Percentiles rank a stretch among this genome's conserved stretches.
Conservation (phyloP, 2,888 invertebrate species). For the Dastarcus helophoroides region DNA sequence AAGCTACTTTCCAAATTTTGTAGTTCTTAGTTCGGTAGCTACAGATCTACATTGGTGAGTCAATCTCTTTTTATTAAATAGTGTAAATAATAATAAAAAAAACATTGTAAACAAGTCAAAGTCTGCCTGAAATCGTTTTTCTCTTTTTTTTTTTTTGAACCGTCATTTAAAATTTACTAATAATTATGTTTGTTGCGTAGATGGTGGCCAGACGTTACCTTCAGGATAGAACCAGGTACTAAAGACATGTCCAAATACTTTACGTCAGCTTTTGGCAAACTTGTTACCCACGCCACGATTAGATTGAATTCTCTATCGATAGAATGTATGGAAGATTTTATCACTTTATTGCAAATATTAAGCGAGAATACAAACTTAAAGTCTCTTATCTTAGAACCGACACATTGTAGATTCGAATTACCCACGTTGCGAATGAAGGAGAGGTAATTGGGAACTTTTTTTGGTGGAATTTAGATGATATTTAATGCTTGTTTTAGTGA, state of each 20-base stretch:
- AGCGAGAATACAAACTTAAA: slow-evolving; percentile 31
- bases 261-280: slow-evolving; percentile 27
- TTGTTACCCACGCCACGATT: slow-evolving; percentile 30
- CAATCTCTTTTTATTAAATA: too few relatives aligned
- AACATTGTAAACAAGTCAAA: too few relatives aligned
- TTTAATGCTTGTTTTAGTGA: neutral
- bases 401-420: slow-evolving; percentile 32
- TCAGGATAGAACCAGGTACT: slow-evolving; percentile 28
- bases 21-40: too few relatives aligned
- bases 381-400: slow-evolving; percentile 32
- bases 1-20: too few relatives aligned
- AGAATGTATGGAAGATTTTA: slow-evolving; percentile 32
- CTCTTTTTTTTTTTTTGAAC: too few relatives aligned
- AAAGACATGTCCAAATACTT: slow-evolving; percentile 30
- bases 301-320: slow-evolving; percentile 30
- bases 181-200: too few relatives aligned
- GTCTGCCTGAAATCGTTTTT: too few relatives aligned
- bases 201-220: slow-evolving; percentile 33
- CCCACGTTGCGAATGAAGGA: slow-evolving; percentile 12
- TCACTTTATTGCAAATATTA: slow-evolving; percentile 29
- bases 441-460: slow-evolving; percentile 9
- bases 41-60: too few relatives aligned
- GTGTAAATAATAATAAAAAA: too few relatives aligned
- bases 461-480: neutral
- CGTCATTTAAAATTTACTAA: too few relatives aligned